Percentiles rank a stretch among this genome's conserved stretches.
Conservation (phyloP, 1,140 invertebrate genomes). For the Zophobas atratus region DNA sequence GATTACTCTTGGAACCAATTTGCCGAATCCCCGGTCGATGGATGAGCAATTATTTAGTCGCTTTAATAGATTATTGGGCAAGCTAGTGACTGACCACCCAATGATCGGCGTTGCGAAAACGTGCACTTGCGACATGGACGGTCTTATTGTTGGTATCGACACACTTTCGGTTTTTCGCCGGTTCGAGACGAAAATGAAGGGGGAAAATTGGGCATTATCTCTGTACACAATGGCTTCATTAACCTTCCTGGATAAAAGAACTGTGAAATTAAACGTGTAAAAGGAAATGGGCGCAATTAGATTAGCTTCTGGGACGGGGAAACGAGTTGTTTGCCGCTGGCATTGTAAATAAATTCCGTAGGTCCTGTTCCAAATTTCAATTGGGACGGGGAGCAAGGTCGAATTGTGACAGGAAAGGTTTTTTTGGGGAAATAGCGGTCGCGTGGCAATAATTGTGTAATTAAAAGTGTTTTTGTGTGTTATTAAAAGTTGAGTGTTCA, state of each 20-base stretch:
- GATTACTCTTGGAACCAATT: constrained; percentile 24
- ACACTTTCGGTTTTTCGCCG: constrained; percentile 21
- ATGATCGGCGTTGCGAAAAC: constrained; percentile 8
- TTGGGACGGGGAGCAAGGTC: not conserved
- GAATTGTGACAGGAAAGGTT: too few species aligned
- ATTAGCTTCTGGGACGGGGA: constrained; percentile 20
- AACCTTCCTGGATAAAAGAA: constrained; percentile 39
- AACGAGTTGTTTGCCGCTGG: constrained; percentile 17
- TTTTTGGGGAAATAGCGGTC: too few species aligned
- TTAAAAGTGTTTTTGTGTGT: too few species aligned
- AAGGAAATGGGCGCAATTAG: constrained; percentile 35
- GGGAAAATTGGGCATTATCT: constrained; percentile 35
- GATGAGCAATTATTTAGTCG: constrained; percentile 10
- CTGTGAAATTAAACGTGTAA: constrained; percentile 36
- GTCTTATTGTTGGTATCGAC: not conserved
- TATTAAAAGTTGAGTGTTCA: too few species aligned
- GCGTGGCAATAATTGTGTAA: too few species aligned
- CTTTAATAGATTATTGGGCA: constrained; percentile 26
- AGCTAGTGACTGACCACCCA: not conserved
- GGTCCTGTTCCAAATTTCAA: constrained; percentile 19
- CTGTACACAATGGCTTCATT: constrained; percentile 36
- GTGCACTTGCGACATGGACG: not conserved
- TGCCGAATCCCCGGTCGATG: constrained; percentile 1
- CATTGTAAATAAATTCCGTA: constrained; percentile 13
- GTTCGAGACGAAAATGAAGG: constrained; percentile 15